phyloP scores from a whole-genome alignment of 1,140 invertebrate genomes.

The Diachasmimorpha longicaudata region DNA sequence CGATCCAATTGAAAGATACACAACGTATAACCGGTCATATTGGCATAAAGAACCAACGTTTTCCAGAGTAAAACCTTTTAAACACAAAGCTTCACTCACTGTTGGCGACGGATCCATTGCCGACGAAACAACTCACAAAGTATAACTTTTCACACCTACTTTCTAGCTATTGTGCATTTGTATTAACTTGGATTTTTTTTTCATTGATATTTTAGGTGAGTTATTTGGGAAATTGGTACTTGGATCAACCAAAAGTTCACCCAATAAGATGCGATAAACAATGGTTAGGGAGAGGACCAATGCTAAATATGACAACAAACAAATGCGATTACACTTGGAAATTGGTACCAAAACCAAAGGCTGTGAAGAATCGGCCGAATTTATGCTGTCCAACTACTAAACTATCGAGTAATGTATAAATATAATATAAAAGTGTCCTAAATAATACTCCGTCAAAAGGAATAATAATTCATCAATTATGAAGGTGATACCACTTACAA shows the following conservation, averaged over 20 bases:
- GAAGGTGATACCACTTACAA: conserved; percentile 66
- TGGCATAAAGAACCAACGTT: conserved; percentile 49
- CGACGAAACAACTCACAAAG: conserved; percentile 44
- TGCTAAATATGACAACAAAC: conserved; percentile 74
- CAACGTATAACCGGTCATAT: conserved; percentile 68
- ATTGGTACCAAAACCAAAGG: conserved; percentile 51
- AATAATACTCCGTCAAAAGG: neutral
- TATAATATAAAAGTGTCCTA: no score
- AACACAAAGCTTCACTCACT: conserved; percentile 37
- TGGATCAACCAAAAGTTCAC: conserved; percentile 41
- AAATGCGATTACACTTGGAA: conserved; percentile 77
- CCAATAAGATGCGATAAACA: conserved; percentile 42
- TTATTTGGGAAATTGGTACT: conserved; percentile 55
- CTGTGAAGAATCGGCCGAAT: conserved; percentile 39
- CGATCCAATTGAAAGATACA: conserved; percentile 64
- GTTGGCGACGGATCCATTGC: conserved; percentile 38
- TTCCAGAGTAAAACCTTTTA: conserved; percentile 31
- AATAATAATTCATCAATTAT: conserved; percentile 25
- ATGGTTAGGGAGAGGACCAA: conserved; percentile 67
- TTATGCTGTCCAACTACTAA: conserved; percentile 40
- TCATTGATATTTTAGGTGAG: conserved; percentile 41
- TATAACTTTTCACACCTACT: neutral
- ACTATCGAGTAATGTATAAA: conserved; percentile 34
- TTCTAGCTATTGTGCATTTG: neutral
- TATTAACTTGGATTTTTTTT: neutral